Evolutionary conservation across 2,113 vertebrate species (phyloP).

Genomic region (Gymnobelideus leadbeateri): DNA sequence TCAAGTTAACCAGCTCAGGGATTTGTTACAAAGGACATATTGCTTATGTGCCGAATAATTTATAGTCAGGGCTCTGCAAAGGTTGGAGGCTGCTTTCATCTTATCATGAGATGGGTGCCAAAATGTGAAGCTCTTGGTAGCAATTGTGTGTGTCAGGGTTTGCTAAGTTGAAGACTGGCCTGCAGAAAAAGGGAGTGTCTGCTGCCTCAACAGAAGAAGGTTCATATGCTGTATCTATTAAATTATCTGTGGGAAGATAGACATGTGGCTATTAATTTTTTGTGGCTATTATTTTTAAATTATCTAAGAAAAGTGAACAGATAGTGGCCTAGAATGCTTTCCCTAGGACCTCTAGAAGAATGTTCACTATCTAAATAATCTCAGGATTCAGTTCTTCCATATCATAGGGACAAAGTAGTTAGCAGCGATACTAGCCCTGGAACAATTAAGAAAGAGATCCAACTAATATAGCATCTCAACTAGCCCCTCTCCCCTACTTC

Average conservation of each 20-base stretch:
- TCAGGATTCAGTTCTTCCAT: neutral
- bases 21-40: neutral
- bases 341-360: neutral
- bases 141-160: neutral
- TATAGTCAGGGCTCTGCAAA: neutral
- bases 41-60: neutral
- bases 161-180: neutral
- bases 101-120: neutral
- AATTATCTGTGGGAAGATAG: conserved; percentile 38
- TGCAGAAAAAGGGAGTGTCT: neutral
- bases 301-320: conserved; percentile 11
- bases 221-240: neutral
- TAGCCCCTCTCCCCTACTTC: neutral
- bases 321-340: neutral
- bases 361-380: neutral
- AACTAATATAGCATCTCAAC: neutral
- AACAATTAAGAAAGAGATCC: neutral
- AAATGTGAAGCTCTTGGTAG: neutral
- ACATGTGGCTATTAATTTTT: conserved; percentile 51
- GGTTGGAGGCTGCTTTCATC: neutral
- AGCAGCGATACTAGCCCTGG: fast-evolving
- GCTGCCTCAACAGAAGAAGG: conserved; percentile 8
- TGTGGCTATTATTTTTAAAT: conserved; percentile 54
- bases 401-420: neutral
- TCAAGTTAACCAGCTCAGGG: neutral